Evolutionary conservation across 2,113 vertebrate genomes (phyloP), one percentile per base, ranked within the genome.

Genomic region (Eleginops maclovinus): DNA sequence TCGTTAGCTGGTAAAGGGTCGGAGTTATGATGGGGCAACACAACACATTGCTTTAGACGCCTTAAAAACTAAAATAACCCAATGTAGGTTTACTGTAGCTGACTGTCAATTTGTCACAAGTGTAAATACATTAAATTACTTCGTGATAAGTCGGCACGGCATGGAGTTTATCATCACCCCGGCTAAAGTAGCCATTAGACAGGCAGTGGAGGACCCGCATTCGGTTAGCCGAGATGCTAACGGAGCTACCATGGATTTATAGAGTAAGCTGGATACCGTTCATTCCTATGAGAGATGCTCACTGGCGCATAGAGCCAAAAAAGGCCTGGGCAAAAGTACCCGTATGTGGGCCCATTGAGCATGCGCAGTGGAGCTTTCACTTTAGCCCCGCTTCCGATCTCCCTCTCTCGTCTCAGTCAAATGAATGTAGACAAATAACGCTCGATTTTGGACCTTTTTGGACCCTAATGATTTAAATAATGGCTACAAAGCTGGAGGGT

Each of bases 11-110:
- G 76, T 28, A 67, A 61, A 62, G 43, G 75, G 51, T 79, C 76
- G 36, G 75, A 83, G 71, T 87, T 89, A 64, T 79, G 83, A 86
- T 86, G 82, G 84, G 81, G 81, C 79, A 83, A 82, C 86, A 79
- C 66, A 81, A 72, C 72, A 59, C 74, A 81, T 56, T 77, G 86
- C 56, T 84, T 75, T 2, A 74, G 63, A 81, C 51, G 31, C 44
- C 22, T 50, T 26, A 28, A 74, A 85, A 84, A 74, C 71, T 81
- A 28, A 17, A 46, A 50, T 54, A 53, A 56, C 50, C 65, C 8
- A 5, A 44, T 3, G 11, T 3, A 3, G 15, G 16, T 43, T 4
- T 6, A 36, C 21, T 54, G 24, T 15, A 40, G 15, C 14, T 19
- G 9, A 22, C 7, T 79, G 62, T 5, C 61, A 79, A 41, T 79